Base-by-base conservation (phyloP, 2,888 invertebrate genomes). In the Meta bourneti region DNA sequence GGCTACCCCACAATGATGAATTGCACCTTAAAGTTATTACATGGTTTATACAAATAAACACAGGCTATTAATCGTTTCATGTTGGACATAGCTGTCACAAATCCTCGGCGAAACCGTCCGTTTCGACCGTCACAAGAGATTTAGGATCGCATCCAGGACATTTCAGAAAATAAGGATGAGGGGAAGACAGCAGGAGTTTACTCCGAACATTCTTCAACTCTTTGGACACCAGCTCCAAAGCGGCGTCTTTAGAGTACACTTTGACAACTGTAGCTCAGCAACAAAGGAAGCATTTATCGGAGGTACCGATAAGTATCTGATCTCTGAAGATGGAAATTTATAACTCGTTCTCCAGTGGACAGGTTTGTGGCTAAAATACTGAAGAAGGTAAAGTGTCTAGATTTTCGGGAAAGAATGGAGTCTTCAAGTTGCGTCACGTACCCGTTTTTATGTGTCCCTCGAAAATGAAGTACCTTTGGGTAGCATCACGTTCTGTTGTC, bases 31-130 rank as follows among this genome's bases (percentile, higher is more conserved):
- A n/a, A 75, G 34, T 84, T 48, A 84, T 75, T 75, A 84, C 84
- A 84, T 48, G 61, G 54, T 54, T 84, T 75, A 84, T 74, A 84
- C 84, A 84, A 84, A 84, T 84, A 84, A 84, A 84, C 84, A 84
- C 34, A 13, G n/a, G 61, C n/a, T 54, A 72, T 74, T 84, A 84
- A 84, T 84, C 74, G 84, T 54, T 34, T n/a, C 74, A 7, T 19
- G 13, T 84, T 61, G 78, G 84, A 75, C 75, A 34, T 54, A 7
- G 34, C 19, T 54, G 84, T 72, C 84, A 19, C 48, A 8, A 74
- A 61, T 48, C 61, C 19, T 19, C 48, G n/a, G 48, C 74, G 54
- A 61, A 84, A 84, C 74, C 74, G 74, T 84, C 61, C 74, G 34
- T n/a, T 61, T 80, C 61, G 34, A 49, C 16, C 48, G 13, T 51